Evolutionary conservation across 2,797 vertebrate genomes (phyloP), one percentile per base, ranked within the genome.

Genomic region (Lophura swinhoii): DNA sequence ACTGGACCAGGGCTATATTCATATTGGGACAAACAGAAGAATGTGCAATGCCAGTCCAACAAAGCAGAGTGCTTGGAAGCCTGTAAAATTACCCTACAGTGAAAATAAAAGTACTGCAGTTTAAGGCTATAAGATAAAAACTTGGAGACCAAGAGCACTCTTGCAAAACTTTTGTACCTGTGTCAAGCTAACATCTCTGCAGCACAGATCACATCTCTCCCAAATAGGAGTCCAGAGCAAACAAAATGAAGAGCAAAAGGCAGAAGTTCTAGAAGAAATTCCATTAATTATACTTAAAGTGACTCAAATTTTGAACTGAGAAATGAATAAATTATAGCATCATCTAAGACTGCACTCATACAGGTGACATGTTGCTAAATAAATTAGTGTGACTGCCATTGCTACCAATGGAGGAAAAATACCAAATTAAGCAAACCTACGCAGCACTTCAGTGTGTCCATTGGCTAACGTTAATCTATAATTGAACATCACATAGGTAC

Each of bases 391-490:
- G 75, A 85, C 43, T 83, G 43, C 31, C 33, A 60, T 86, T 84
- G 39, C 14, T 90, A 66, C 35, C 41, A 66, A 89, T 4, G 11
- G 31, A 11, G 21, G 18, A 6, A 24, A 78, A 82, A 76, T 11
- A 48, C 21, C 59, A 77, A 79, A 73, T 14, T 11, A 29, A 1
- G 1, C 21, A 70, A 78, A 87, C 44, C 51, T 82, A 56, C 5
- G 0, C 29, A 93, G 70, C 60, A 73, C 48, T 87, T 84, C 39
- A 60, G 46, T 2, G 5, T 87, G 77, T 55, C 60, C 68, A 79
- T 82, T 75, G 75, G 56, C 68, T 94, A 94, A 93, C 74, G 78
- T 12, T 94, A 91, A 95, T 95, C 81, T 49, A 91, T 91, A 95
- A 95, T 88, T 88, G 78, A 94, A 87, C 53, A 73, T 39, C 7